Evolutionary conservation across 1,140 invertebrate genomes (phyloP).

Genomic region (Vanessa atalanta): DNA sequence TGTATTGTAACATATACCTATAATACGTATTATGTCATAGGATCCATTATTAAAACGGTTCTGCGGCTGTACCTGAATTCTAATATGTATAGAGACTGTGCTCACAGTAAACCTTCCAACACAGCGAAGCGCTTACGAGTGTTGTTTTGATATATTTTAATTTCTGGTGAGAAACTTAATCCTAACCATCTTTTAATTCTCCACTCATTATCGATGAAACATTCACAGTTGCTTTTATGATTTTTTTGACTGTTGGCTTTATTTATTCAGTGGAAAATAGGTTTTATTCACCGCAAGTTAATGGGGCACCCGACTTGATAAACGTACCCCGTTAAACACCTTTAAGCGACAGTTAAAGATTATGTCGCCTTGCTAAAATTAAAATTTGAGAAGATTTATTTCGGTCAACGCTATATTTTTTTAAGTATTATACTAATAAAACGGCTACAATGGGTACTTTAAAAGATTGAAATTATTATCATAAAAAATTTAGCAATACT

Average conservation of each 20-base stretch:
- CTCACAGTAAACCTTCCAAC: neutral
- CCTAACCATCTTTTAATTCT: too few species aligned
- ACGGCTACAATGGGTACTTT: too few species aligned
- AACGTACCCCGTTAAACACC: constrained; percentile 21
- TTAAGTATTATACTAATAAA: neutral
- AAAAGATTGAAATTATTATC: too few species aligned
- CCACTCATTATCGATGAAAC: too few species aligned
- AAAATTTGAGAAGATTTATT: constrained; percentile 2
- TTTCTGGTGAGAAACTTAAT: too few species aligned
- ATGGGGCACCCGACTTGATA: constrained; percentile 4
- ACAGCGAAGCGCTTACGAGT: neutral
- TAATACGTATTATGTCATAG: neutral
- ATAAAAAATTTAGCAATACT: too few species aligned
- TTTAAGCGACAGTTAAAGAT: constrained; percentile 12
- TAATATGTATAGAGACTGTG: neutral
- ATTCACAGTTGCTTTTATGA: too few species aligned
- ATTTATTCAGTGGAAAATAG: neutral
- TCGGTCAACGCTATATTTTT: neutral
- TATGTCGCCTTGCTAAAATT: constrained; percentile 14
- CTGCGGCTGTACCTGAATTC: neutral
- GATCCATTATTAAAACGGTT: constrained; percentile 1
- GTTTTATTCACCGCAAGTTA: neutral
- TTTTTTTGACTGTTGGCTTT: neutral
- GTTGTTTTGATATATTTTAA: neutral
- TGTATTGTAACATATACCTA: neutral